Base-by-base conservation (phyloP, 2,113 vertebrate species). In the Lontra canadensis region DNA sequence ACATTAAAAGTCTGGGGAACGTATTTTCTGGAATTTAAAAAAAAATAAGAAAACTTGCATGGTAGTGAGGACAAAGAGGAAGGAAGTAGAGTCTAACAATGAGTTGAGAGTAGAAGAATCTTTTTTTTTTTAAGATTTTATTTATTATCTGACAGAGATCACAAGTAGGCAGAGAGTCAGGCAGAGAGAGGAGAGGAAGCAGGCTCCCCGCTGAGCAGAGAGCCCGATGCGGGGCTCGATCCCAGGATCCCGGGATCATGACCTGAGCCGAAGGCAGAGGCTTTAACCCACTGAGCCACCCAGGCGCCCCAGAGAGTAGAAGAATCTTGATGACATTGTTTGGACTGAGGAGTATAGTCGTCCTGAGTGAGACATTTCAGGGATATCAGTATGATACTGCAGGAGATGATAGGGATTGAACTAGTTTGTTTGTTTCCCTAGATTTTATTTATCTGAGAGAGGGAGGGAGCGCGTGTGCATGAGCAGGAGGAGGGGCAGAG, bases 391-490 rank as follows among this genome's bases (percentile, higher is more conserved):
- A 44, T 36, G 29, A 36, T 95, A 57, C 44, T 42, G 31, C 4
- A 18, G 23, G 7, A 12, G 2, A 14, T 6, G 49, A 3, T 26
- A 8, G 78, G 26, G 8, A 13, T 69, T 55, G 49, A n/a, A 47
- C 8, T 36, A 65, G 29, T 15, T 65, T 13, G 61, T 26, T 34
- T 65, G 6, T n/a, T 67, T 67, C 34, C 34, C 0, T 34, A 67
- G 65, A 69, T n/a, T 69, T 69, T n/a, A n/a, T n/a, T 69, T 69
- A 67, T n/a, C 20, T 69, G 31, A 67, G 65, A n/a, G 34, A 69
- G 7, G 34, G 17, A n/a, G 34, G 34, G 3, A n/a, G 65, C 4
- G 1, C 2, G 1, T 7, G 17, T 1, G 1, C 7, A n/a, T 69
- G 65, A 69, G 15, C 7, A 67, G 34, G 65, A 34, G 65, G 65